These are phyloP conservation scores for Hyppa rectilinea DNA, from an alignment of 2,888 invertebrate species.

Conservation along the genomic window DNA sequence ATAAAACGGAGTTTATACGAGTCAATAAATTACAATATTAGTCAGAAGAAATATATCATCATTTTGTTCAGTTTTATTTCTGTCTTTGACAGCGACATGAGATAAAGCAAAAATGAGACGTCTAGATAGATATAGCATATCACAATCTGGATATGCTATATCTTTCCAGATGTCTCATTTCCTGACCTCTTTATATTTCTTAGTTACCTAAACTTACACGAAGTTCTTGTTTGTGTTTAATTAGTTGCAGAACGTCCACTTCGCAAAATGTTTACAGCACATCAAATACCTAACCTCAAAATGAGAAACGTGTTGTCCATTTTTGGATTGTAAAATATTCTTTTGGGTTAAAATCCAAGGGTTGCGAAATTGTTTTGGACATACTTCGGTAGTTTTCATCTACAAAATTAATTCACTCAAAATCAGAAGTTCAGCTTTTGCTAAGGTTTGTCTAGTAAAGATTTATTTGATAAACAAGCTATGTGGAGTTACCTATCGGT, in stretches of 20 bases:
- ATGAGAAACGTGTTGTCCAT: too few relatives aligned
- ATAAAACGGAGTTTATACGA: neutral
- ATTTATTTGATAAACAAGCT: neutral
- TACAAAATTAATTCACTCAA: neutral
- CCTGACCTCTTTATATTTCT: too few relatives aligned
- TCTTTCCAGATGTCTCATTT: neutral
- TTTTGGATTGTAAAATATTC: neutral
- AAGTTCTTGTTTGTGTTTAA: neutral
- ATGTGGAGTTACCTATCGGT: too few relatives aligned
- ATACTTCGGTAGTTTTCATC: neutral
- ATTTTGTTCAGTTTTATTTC: neutral
- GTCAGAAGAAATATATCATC: neutral
- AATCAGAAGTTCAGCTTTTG: neutral
- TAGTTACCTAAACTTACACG: neutral
- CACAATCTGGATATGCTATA: too few relatives aligned
- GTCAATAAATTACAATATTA: neutral
- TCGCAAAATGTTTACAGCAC: neutral
- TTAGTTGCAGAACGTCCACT: neutral
- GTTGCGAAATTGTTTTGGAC: neutral
- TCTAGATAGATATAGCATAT: too few relatives aligned
- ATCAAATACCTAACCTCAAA: neutral
- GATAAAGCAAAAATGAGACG: too few relatives aligned
- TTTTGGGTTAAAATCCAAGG: neutral
- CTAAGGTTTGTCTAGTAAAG: neutral
- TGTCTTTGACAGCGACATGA: neutral